These are phyloP conservation scores for Pungitius pungitius DNA, from an alignment of 2,113 vertebrate species.

Conservation along the genomic window DNA sequence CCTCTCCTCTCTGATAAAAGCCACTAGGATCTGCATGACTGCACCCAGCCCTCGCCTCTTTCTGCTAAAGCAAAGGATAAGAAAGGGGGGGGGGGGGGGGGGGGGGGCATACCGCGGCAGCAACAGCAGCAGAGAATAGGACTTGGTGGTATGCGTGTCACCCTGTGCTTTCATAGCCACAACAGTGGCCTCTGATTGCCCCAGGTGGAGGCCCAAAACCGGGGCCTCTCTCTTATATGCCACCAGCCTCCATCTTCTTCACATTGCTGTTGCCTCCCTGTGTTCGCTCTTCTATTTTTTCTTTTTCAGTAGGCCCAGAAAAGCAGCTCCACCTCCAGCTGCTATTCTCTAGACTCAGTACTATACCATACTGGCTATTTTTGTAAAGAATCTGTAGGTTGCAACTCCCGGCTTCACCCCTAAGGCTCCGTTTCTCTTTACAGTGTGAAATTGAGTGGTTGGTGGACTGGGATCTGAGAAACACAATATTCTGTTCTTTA, in stretches of 20 bases:
- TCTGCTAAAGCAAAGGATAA: constrained; percentile 34
- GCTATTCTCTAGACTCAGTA: constrained; percentile 35
- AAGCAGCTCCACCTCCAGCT: constrained; percentile 47
- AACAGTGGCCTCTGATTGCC: constrained; percentile 53
- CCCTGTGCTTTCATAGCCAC: constrained; percentile 34
- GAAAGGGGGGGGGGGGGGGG: background rate
- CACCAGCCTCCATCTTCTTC: constrained; percentile 46
- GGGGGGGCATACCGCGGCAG: background rate
- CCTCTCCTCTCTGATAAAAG: constrained; percentile 43
- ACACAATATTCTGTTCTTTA: constrained; percentile 74
- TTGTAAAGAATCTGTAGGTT: constrained; percentile 67
- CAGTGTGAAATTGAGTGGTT: constrained; percentile 54
- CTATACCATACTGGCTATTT: constrained; percentile 68
- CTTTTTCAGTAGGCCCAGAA: constrained; percentile 55
- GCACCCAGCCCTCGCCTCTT: constrained; percentile 30
- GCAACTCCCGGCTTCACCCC: constrained; percentile 48
- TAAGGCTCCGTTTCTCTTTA: constrained; percentile 64
- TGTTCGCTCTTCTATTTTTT: constrained; percentile 10
- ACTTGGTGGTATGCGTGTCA: constrained; percentile 34
- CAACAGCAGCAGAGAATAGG: constrained; percentile 6
- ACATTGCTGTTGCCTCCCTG: constrained; percentile 26
- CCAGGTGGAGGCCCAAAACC: constrained; percentile 59
- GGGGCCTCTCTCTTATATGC: constrained; percentile 38
- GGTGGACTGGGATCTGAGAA: constrained; percentile 66
- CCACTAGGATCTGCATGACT: constrained; percentile 56